These are phyloP conservation scores for Epinephelus fuscoguttatus DNA, from an alignment of 2,113 vertebrate genomes.

Conservation along the genomic window DNA sequence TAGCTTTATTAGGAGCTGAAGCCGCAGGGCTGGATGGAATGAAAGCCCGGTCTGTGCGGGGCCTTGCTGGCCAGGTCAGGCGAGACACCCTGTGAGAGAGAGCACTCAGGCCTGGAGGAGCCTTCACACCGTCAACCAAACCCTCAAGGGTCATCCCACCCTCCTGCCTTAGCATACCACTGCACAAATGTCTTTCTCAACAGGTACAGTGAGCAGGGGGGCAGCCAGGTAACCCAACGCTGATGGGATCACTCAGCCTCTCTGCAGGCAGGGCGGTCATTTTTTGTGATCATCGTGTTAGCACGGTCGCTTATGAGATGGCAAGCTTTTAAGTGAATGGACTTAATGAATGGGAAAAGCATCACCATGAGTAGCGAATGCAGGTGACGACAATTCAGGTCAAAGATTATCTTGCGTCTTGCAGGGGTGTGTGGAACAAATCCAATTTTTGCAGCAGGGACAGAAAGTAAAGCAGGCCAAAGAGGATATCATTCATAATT, in stretches of 20 bases:
- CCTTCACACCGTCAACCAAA: constrained; percentile 82
- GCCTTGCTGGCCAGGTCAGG: constrained; percentile 87
- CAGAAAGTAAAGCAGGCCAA: constrained; percentile 80
- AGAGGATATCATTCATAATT: constrained; percentile 83
- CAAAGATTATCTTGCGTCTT: constrained; percentile 79
- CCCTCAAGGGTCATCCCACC: constrained; percentile 74
- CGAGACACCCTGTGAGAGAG: constrained; percentile 80
- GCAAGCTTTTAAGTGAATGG: constrained; percentile 75
- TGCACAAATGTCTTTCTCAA: constrained; percentile 76
- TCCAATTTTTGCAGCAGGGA: constrained; percentile 79
- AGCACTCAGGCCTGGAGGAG: constrained; percentile 79
- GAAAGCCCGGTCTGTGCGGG: constrained; percentile 95
- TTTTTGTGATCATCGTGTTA: constrained; percentile 74
- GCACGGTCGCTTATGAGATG: constrained; percentile 62
- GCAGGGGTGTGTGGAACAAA: constrained; percentile 79
- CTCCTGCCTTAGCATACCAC: constrained; percentile 63
- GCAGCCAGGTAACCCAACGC: constrained; percentile 77
- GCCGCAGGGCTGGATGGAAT: constrained; percentile 89
- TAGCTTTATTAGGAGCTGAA: constrained; percentile 95
- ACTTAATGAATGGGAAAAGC: constrained; percentile 66
- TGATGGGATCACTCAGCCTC: constrained; percentile 77
- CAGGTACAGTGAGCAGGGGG: constrained; percentile 77
- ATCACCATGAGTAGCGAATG: constrained; percentile 60
- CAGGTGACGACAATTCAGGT: constrained; percentile 81
- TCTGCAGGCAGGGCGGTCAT: constrained; percentile 64